Evolutionary conservation across 2,113 vertebrate species (phyloP), one percentile per base, ranked within the genome.

Genomic region (Desmodus rotundus): DNA sequence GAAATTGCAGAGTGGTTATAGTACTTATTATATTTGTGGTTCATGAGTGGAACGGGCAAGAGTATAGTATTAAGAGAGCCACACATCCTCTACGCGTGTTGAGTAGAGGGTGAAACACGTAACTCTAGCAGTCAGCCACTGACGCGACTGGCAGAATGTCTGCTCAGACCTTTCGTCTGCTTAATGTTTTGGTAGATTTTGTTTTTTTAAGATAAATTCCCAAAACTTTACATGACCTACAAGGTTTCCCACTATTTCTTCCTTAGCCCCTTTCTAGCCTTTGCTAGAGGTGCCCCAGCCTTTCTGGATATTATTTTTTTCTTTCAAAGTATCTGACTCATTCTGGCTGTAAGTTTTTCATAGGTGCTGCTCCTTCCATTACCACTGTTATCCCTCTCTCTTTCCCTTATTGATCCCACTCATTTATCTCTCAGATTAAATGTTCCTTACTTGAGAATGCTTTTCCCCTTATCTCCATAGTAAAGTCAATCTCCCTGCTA

Each of bases 1-100:
- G 91, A 72, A 89, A 94, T 86, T 95, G 22, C 74, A 19, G 74
- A 81, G 56, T 90, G 90, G 92, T 94, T 97, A 87, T 47, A 61
- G 85, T 63, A 47, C 50, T 94, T 74, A 88, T 5, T 77, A 65
- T 87, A 87, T 97, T 89, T 70, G 10, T 87, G 20, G 81, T 65
- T 16, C 70, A 56, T 90, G 78, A 24, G 72, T 52, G 63, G 72
- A 85, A 47, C 16, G 80, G 38, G n/a, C 67, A 78, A 90, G 45
- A 85, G 33, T 22, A 17, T 13, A 36, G 4, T n/a, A 76, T 65
- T 45, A 56, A 96, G 77, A 54, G 31, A 70, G 17, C 26, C 22
- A 43, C 36, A 43, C 15, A 78, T 93, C 76, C 41, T 93, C 26
- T 28, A 89, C 36, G 36, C 41, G 10, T 24, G n/a, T 8, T 38